Conservation (phyloP, 2,113 vertebrate genomes). For the Heterocephalus glaber region DNA sequence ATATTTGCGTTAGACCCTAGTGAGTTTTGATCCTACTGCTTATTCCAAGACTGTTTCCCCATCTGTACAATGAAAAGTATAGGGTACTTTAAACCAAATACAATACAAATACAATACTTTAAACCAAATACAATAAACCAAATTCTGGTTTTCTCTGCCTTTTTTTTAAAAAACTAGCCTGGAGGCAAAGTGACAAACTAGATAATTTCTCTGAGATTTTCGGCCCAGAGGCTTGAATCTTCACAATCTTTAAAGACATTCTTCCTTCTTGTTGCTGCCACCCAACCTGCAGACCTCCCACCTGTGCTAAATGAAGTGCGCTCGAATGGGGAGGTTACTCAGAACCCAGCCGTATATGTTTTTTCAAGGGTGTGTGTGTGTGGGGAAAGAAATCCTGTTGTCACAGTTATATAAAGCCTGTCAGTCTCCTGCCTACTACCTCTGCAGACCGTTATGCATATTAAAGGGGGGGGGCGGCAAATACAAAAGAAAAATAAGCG, state of each 20-base stretch:
- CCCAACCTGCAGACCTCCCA: conserved; percentile 48
- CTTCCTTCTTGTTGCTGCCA: conserved; percentile 7
- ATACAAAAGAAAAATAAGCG: conserved; percentile 80
- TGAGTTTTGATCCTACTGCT: neutral
- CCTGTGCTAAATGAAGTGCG: conserved; percentile 54
- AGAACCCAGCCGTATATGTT: conserved; percentile 23
- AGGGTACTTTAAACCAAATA: too few relatives aligned
- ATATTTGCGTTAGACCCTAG: neutral
- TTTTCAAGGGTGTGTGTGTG: conserved; percentile 52
- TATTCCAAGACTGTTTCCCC: conserved; percentile 48
- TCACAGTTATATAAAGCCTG: conserved; percentile 71
- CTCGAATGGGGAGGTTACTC: conserved; percentile 14
- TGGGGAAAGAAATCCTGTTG: conserved; percentile 68
- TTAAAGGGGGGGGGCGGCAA: conserved; percentile 69
- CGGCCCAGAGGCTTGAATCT: neutral
- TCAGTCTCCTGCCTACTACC: conserved; percentile 60
- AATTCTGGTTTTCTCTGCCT: conserved; percentile 12
- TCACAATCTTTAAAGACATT: neutral
- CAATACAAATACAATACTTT: neutral
- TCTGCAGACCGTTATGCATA: conserved; percentile 78
- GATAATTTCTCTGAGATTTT: conserved; percentile 35
- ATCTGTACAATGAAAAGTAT: conserved; percentile 29
- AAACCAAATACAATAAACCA: conserved; percentile 34
- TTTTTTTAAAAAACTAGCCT: neutral
- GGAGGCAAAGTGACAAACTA: conserved; percentile 16